phyloP scores from a whole-genome alignment of 2,888 invertebrate species.

The Hedya salicella region DNA sequence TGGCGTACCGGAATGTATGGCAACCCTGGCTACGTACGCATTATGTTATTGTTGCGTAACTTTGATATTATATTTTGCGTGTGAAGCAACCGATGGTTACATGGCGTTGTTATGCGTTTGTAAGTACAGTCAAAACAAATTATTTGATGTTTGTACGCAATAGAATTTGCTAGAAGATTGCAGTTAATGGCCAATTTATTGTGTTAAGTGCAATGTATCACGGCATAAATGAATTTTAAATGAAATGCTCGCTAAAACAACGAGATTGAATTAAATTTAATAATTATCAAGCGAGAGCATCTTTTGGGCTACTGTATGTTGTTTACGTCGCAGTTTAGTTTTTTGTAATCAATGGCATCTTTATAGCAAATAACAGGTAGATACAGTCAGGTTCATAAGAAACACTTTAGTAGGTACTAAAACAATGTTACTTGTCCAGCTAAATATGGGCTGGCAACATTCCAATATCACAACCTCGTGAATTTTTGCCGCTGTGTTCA shows the following conservation, averaged over 20 bases:
- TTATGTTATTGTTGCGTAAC: conserved; percentile 33
- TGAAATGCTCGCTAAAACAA: neutral
- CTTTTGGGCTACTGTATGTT: neutral
- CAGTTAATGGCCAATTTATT: neutral
- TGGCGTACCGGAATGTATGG: no score
- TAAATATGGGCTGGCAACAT: no score
- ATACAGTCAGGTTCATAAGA: no score
- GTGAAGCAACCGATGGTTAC: conserved; percentile 30
- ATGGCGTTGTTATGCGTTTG: neutral
- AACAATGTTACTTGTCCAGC: no score
- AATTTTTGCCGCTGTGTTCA: no score
- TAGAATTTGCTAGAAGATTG: neutral
- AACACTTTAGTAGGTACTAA: no score
- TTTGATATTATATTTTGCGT: conserved; percentile 18
- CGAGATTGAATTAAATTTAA: neutral
- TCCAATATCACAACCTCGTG: no score
- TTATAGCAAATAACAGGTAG: no score
- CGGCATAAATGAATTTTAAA: neutral
- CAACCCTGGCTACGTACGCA: conserved; percentile 7
- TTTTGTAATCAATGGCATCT: no score
- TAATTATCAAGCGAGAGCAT: neutral
- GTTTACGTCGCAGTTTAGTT: neutral
- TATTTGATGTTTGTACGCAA: neutral
- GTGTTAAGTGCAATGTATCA: neutral
- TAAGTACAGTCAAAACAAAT: neutral